Base-by-base conservation (phyloP, 64 coral and sea anemone species). In the Catalaphyllia jardinei region DNA sequence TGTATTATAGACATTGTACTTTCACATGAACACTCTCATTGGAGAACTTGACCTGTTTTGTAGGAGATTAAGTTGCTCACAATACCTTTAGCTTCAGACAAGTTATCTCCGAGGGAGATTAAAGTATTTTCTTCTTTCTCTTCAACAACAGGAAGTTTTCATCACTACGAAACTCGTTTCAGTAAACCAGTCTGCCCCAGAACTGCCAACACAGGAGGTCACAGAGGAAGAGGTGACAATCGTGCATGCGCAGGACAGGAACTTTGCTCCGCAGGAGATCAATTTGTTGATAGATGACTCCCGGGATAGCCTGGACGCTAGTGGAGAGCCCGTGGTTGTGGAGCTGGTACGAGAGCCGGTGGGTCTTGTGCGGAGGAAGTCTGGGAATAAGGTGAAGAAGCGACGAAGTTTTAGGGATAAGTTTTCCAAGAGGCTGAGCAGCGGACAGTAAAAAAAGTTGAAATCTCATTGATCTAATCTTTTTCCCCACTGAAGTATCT, bases 351-450 rank as follows among this genome's bases (percentile, higher is more conserved):
- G 60, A 69, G 61, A 85, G 22, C 81, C 81, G 19, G 81, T 71
- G 33, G 39, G 33, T 17, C 19, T 85, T 29, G 81, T 85, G 30
- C 81, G 81, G 24, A 85, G 81, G 63, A 64, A 71, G 81, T 85
- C 81, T 85, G 81, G 81, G 42, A 85, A 71, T 38, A 85, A 85
- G 33, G 81, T 85, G 20, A 85, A 85, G 81, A 85, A 85, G 81
- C 62, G 81, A 85, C 62, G 81, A 85, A 85, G 81, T 52, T 85
- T 85, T 24, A 38, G 81, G 22, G 81, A 85, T 18, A 85, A 85
- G 81, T 71, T 85, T 29, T 0, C 54, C n/a, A 85, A 85, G 63
- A 85, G 81, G 29, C 38, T 85, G 29, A 85, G 81, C 35, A 51
- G 38, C 38, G 81, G 81, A 52, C 39, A 85, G 60, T 85, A 71